These are phyloP conservation scores for Opisthograptis luteolata DNA, from an alignment of 2,888 invertebrate species.

Conservation along the genomic window DNA sequence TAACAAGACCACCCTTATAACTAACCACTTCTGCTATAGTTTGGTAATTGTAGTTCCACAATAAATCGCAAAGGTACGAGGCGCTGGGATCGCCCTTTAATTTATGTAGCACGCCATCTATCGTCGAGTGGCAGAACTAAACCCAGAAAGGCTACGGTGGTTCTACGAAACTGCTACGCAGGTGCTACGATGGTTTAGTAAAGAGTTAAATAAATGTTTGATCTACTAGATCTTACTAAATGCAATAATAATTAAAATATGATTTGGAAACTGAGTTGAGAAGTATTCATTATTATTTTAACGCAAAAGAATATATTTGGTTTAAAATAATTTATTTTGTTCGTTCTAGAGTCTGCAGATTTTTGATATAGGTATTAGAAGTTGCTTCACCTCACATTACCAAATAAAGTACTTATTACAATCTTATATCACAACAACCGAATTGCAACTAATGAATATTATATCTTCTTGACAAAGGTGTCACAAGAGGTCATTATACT, in stretches of 20 bases:
- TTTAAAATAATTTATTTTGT: conserved; percentile 3
- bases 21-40: too few species aligned
- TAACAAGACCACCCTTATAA: too few species aligned
- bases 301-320: background rate
- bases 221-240: too few species aligned
- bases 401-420: background rate
- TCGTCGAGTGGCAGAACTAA: conserved; percentile 39
- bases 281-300: background rate
- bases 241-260: too few species aligned
- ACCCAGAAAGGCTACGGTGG: conserved; percentile 20
- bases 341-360: background rate
- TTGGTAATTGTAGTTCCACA: conserved; percentile 22
- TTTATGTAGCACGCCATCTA: conserved; percentile 38
- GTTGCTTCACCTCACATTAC: conserved; percentile 9
- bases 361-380: background rate
- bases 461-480: conserved; percentile 13
- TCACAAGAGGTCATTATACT: conserved; percentile 62
- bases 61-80: conserved; percentile 2
- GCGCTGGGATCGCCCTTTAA: conserved; percentile 17
- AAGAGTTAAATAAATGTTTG: too few species aligned
- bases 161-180: conserved; percentile 29
- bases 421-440: background rate
- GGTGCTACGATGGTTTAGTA: conserved; percentile 2
- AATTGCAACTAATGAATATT: background rate
- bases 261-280: too few species aligned